phyloP scores from a whole-genome alignment of 2,113 vertebrate genomes.

The Catharus minimus region DNA sequence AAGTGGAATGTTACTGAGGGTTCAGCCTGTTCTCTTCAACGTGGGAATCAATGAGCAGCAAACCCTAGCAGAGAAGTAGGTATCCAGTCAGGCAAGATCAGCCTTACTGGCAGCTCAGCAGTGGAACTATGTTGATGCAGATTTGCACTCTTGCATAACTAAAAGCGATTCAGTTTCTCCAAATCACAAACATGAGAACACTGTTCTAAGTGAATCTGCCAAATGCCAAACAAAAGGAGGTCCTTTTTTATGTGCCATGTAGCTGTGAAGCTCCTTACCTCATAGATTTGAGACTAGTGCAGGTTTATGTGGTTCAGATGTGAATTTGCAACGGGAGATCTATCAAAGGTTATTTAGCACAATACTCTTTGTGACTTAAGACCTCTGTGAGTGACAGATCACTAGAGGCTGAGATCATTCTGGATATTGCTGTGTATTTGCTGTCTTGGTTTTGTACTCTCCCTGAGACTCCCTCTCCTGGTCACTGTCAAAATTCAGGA shows the following conservation, averaged over 20 bases:
- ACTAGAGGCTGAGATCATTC: neutral
- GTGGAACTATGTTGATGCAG: neutral
- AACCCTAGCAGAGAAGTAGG: conserved; percentile 95
- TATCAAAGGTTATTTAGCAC: neutral
- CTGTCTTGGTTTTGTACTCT: neutral
- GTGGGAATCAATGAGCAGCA: conserved; percentile 99
- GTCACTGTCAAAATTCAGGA: neutral
- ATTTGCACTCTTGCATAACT: neutral
- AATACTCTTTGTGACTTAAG: neutral
- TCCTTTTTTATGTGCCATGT: neutral
- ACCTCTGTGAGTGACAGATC: neutral
- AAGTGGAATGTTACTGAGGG: conserved; percentile 95
- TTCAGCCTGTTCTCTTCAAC: conserved; percentile 96
- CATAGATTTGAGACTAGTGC: neutral
- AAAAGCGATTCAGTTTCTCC: neutral
- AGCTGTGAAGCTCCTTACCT: neutral
- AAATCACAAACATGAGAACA: rapidly evolving
- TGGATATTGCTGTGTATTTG: neutral
- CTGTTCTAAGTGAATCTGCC: neutral
- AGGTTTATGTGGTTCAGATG: neutral
- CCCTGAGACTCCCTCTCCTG: neutral
- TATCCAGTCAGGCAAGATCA: neutral
- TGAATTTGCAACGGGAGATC: neutral
- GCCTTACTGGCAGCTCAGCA: neutral
- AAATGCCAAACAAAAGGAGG: neutral